These are phyloP conservation scores for Agrochola litura DNA, from an alignment of 2,888 invertebrate genomes.

Conservation along the genomic window DNA sequence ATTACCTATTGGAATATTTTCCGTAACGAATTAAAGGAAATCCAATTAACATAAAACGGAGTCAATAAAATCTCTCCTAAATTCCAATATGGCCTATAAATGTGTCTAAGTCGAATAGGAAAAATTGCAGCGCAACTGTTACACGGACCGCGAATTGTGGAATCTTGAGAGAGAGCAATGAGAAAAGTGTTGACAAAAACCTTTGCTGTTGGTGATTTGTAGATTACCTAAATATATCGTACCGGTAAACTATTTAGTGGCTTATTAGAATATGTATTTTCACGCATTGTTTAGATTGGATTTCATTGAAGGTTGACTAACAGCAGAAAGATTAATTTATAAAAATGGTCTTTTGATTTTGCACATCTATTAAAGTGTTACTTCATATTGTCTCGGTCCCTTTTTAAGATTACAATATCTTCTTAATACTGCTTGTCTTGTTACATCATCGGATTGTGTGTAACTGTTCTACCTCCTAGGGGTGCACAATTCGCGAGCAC, in stretches of 20 bases:
- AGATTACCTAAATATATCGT: not conserved
- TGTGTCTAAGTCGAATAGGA: conserved; percentile 76
- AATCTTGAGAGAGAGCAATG: not conserved
- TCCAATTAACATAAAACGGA: conserved; percentile 82
- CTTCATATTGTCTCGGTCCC: too few species aligned
- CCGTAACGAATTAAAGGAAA: conserved; percentile 68
- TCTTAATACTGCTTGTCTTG: not conserved
- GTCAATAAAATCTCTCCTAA: conserved; percentile 82
- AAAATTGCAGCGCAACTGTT: conserved; percentile 68
- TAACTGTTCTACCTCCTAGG: not conserved
- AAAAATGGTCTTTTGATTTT: not conserved
- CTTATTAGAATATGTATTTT: too few species aligned
- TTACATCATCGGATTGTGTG: not conserved
- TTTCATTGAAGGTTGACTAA: not conserved
- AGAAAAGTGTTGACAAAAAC: not conserved
- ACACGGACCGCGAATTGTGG: conserved; percentile 61
- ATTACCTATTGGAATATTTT: conserved; percentile 61
- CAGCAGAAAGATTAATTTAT: not conserved
- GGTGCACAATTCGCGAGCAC: conserved; percentile 62
- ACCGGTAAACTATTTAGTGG: not conserved
- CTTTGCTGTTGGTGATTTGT: not conserved
- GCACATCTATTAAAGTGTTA: not conserved
- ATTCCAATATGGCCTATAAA: conserved; percentile 81
- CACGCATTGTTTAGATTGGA: too few species aligned
- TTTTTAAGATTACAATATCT: not conserved